Evolutionary conservation across 2,888 invertebrate species (phyloP).

Genomic region (Latheticus oryzae): DNA sequence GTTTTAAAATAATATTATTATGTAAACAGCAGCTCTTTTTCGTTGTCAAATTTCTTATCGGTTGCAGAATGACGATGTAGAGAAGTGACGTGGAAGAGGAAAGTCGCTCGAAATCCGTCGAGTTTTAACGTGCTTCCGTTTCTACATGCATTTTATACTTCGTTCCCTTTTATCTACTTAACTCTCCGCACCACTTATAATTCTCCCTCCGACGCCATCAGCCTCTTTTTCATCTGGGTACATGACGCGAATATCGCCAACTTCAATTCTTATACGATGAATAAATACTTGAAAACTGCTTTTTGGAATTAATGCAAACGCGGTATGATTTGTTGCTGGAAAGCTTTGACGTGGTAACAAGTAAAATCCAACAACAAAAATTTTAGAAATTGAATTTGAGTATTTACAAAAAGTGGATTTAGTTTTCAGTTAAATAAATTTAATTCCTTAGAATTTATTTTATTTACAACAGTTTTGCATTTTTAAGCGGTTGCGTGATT

Average conservation of each 20-base stretch:
- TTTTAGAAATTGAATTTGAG: too few relatives aligned
- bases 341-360: too few relatives aligned
- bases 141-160: constrained; percentile 47
- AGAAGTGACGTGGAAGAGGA: constrained; percentile 42
- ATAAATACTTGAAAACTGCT: constrained; percentile 36
- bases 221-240: constrained; percentile 38
- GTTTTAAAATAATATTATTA: too few relatives aligned
- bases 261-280: constrained; percentile 37
- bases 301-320: constrained; percentile 27
- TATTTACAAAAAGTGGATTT: too few relatives aligned
- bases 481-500: too few relatives aligned
- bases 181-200: constrained; percentile 45
- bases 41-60: constrained; percentile 34
- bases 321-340: constrained; percentile 7
- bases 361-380: too few relatives aligned
- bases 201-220: constrained; percentile 39
- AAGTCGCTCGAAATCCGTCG: constrained; percentile 41
- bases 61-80: constrained; percentile 21
- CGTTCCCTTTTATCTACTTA: constrained; percentile 48
- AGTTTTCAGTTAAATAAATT: too few relatives aligned
- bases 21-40: too few relatives aligned
- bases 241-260: constrained; percentile 42
- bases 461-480: too few relatives aligned
- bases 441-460: too few relatives aligned
- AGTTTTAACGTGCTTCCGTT: constrained; percentile 45